These are phyloP conservation scores for Esox niger DNA, from an alignment of 2,113 vertebrate genomes.

Conservation along the genomic window DNA sequence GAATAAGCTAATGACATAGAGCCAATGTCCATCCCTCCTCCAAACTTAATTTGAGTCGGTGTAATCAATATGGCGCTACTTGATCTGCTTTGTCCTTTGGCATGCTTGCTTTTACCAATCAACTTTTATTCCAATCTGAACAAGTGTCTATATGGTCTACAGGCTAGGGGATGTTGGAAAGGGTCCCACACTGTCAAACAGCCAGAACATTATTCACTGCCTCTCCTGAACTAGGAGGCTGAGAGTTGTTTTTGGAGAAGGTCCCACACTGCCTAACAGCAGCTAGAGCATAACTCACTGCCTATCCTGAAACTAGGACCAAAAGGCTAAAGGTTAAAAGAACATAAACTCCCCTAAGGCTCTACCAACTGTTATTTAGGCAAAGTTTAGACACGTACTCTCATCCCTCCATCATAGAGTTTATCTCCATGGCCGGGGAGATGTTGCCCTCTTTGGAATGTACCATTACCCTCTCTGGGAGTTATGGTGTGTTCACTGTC, in stretches of 20 bases:
- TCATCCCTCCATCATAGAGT: not conserved
- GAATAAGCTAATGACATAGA: conserved; percentile 36
- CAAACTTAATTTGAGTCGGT: too few relatives aligned
- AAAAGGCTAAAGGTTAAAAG: conserved; percentile 4
- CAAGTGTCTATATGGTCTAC: too few relatives aligned
- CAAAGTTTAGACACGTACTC: not conserved
- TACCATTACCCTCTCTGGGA: not conserved
- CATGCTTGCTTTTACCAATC: too few relatives aligned
- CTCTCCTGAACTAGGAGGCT: too few relatives aligned
- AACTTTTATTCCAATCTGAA: too few relatives aligned
- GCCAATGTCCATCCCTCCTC: conserved; percentile 43
- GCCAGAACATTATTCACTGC: conserved; percentile 1
- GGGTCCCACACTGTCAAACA: not conserved
- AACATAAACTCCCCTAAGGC: not conserved
- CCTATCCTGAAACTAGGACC: not conserved
- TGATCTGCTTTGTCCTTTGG: too few relatives aligned
- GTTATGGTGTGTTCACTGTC: not conserved
- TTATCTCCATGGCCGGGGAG: not conserved
- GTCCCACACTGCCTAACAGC: not conserved
- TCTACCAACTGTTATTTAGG: not conserved
- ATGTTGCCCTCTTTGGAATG: not conserved
- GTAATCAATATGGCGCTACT: too few relatives aligned
- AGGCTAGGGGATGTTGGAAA: too few relatives aligned
- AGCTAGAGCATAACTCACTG: not conserved
- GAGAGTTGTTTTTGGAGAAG: too few relatives aligned